Conservation (phyloP, 2,113 vertebrate species). For the Cariama cristata region DNA sequence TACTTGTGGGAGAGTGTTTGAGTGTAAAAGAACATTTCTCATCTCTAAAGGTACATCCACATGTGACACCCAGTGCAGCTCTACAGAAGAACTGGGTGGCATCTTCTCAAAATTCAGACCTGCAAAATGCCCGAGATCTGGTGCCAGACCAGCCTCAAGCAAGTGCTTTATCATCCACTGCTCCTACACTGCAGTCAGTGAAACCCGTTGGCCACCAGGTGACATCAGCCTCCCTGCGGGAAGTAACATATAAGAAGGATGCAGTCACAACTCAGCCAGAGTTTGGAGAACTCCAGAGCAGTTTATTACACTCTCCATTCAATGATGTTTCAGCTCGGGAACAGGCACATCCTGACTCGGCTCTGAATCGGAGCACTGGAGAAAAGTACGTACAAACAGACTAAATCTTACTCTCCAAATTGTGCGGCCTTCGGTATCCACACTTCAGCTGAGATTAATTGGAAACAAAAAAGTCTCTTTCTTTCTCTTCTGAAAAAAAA, state of each 20-base stretch:
- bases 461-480: neutral
- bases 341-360: accelerated
- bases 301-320: neutral
- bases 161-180: neutral
- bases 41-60: constrained; percentile 15
- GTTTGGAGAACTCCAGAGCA: neutral
- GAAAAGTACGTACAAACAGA: neutral
- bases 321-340: neutral
- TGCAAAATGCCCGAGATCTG: neutral
- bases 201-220: neutral
- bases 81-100: neutral
- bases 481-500: neutral
- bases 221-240: neutral
- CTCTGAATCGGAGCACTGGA: neutral
- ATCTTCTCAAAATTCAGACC: neutral
- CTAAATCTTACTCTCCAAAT: neutral
- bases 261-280: neutral
- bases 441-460: neutral
- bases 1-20: neutral
- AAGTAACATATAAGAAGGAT: neutral
- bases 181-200: neutral
- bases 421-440: neutral
- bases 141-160: neutral
- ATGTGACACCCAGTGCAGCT: neutral
- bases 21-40: neutral